Evolutionary conservation across 2,888 invertebrate species (phyloP).

Genomic region (Dryococelus australis): DNA sequence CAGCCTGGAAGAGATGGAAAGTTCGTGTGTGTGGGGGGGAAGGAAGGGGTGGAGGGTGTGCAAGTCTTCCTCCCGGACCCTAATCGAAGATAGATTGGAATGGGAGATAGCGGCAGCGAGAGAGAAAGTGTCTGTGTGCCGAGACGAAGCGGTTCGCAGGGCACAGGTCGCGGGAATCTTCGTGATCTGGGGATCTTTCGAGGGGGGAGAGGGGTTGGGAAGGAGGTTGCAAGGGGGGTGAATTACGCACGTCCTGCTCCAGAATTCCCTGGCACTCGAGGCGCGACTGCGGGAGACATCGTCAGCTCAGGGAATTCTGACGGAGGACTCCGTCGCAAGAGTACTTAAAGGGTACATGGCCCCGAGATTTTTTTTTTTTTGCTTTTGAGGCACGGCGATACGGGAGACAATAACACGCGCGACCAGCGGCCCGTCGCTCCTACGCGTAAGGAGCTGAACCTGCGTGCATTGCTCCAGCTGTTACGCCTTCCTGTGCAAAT

Average conservation of each 20-base stretch:
- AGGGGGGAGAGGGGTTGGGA: not conserved
- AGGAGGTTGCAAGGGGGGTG: not conserved
- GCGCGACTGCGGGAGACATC: not conserved
- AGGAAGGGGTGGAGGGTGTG: not conserved
- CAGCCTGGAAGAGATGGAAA: not conserved
- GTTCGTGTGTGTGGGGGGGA: not conserved
- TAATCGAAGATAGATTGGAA: constrained; percentile 39
- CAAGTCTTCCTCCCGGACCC: constrained; percentile 38
- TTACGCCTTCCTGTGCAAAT: too few relatives aligned
- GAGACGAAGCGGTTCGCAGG: not conserved
- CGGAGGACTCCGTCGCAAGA: not conserved
- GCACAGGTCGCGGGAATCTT: not conserved
- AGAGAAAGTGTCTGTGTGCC: not conserved
- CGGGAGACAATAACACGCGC: too few relatives aligned
- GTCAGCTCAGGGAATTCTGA: not conserved
- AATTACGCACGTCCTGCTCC: not conserved
- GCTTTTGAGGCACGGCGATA: too few relatives aligned
- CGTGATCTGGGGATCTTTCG: not conserved
- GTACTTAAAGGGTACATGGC: too few relatives aligned
- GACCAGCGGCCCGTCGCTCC: too few relatives aligned
- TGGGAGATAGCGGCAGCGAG: not conserved
- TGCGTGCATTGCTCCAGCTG: too few relatives aligned
- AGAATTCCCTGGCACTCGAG: not conserved
- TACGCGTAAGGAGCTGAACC: too few relatives aligned
- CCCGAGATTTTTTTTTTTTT: too few relatives aligned